Conservation (phyloP, 1,140 invertebrate species). For the Bombus fervidus region DNA sequence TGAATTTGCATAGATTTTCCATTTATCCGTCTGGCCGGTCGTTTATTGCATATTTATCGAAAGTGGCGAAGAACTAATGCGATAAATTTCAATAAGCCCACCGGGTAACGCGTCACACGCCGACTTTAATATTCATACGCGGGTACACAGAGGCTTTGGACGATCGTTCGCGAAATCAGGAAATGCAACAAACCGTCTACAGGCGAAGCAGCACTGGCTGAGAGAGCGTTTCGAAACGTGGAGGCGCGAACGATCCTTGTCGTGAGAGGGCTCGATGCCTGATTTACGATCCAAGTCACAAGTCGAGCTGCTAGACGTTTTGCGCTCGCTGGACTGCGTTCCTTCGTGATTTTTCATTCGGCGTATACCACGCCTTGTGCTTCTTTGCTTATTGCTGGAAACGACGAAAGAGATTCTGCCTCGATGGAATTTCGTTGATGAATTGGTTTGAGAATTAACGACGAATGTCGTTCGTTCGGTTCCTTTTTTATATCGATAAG, state of each 20-base stretch:
- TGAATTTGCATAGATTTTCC: constrained; percentile 71
- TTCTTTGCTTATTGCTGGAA: neutral
- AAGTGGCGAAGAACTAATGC: constrained; percentile 61
- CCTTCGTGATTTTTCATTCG: neutral
- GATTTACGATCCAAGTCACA: constrained; percentile 28
- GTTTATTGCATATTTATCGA: constrained; percentile 75
- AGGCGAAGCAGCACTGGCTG: too few relatives aligned
- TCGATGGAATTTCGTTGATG: neutral
- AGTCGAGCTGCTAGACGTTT: neutral
- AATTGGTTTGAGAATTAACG: neutral
- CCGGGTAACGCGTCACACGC: constrained; percentile 48
- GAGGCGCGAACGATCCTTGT: neutral
- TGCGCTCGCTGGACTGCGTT: neutral
- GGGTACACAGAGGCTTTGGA: neutral
- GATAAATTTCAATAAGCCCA: constrained; percentile 70
- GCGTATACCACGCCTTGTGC: too few relatives aligned
- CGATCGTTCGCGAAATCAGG: constrained; percentile 8
- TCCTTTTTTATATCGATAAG: neutral
- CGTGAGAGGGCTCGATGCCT: neutral
- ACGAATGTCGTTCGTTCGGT: neutral
- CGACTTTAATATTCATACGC: constrained; percentile 69
- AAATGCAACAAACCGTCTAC: constrained; percentile 13
- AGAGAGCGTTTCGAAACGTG: neutral
- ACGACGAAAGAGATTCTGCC: neutral
- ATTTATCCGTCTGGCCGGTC: constrained; percentile 65